Evolutionary conservation across 2,888 invertebrate species (phyloP).

Genomic region (Pherbina coryleti): DNA sequence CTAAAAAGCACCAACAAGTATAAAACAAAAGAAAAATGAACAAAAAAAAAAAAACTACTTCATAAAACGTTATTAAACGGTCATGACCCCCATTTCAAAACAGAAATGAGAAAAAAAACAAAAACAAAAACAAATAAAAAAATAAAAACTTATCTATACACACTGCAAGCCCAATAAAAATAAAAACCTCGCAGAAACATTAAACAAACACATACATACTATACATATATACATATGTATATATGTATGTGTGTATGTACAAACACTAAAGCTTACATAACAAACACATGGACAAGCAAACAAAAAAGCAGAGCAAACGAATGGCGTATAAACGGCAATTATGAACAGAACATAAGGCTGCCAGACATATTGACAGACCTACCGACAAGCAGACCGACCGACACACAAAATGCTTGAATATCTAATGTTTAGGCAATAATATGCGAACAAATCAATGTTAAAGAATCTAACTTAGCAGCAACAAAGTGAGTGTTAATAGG

Average conservation of each 20-base stretch:
- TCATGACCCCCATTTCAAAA: constrained; percentile 62
- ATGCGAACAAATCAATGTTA: neutral
- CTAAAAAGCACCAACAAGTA: constrained; percentile 20
- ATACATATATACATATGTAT: too few relatives aligned
- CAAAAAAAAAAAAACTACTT: constrained; percentile 46
- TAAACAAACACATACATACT: constrained; percentile 5
- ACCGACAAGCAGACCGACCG: constrained; percentile 7
- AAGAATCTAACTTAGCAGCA: neutral
- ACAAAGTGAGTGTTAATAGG: neutral
- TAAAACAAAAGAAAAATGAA: constrained; percentile 50
- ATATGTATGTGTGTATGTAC: constrained; percentile 23
- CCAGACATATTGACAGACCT: neutral
- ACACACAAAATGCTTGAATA: neutral
- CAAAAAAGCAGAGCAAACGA: neutral
- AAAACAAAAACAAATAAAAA: constrained; percentile 54
- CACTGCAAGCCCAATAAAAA: constrained; percentile 42
- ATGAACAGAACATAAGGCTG: neutral
- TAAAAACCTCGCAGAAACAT: constrained; percentile 7
- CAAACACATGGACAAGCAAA: constrained; percentile 1
- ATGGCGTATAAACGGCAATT: neutral
- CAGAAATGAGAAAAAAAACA: constrained; percentile 44
- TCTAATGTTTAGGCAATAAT: neutral
- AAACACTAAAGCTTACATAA: constrained; percentile 19
- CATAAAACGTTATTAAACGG: constrained; percentile 60
- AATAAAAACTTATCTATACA: neutral